Conservation (phyloP, 2,797 vertebrate species). For the Nyctibius grandis region DNA sequence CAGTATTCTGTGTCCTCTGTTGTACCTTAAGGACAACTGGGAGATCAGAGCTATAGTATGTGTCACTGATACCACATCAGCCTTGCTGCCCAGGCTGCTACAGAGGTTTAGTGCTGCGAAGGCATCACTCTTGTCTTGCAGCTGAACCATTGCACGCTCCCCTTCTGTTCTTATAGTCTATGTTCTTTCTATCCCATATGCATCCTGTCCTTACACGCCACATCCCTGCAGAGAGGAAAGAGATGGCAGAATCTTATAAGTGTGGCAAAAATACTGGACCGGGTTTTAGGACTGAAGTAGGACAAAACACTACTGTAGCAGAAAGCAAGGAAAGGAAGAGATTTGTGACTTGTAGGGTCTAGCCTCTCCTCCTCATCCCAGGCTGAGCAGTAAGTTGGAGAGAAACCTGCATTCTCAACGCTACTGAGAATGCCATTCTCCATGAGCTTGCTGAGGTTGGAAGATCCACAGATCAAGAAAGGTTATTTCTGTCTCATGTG, state of each 20-base stretch:
- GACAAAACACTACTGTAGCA: not conserved
- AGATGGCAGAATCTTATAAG: not conserved
- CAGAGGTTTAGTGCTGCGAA: not conserved
- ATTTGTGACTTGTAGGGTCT: not conserved
- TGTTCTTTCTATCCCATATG: not conserved
- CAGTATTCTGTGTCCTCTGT: rapidly evolving
- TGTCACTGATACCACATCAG: not conserved
- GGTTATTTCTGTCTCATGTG: not conserved
- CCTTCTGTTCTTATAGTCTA: not conserved
- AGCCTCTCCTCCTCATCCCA: not conserved
- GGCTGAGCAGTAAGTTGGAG: not conserved
- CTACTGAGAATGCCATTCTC: not conserved
- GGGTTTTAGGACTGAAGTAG: not conserved
- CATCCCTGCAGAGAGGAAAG: not conserved
- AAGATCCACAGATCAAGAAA: not conserved
- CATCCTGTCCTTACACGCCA: not conserved
- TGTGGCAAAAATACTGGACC: not conserved
- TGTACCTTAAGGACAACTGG: not conserved
- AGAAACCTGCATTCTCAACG: not conserved
- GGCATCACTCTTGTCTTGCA: not conserved
- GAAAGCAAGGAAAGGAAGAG: not conserved
- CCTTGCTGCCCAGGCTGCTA: not conserved
- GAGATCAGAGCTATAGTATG: not conserved
- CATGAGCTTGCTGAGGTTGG: not conserved
- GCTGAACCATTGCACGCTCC: rapidly evolving